Percentiles rank a stretch among this genome's conserved stretches.
These are phyloP conservation scores for Haliclystus octoradiatus DNA, from an alignment of 30 jellyfish, hydroid and myxozoan genomes.

Conservation along the genomic window DNA sequence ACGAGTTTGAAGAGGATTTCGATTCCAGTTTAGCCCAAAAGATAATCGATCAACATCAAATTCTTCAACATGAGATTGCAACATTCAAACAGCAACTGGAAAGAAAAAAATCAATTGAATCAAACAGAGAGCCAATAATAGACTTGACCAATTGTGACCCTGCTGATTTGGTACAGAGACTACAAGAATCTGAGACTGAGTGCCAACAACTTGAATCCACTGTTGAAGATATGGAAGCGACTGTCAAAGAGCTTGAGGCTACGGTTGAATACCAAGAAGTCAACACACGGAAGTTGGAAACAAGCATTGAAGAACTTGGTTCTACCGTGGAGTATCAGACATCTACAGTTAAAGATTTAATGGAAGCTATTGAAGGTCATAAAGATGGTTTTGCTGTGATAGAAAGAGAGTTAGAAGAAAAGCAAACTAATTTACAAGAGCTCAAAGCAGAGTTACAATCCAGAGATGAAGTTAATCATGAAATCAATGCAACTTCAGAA, in stretches of 20 bases:
- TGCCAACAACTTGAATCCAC: slow-evolving; percentile 29
- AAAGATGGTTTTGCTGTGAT: slow-evolving; percentile 51
- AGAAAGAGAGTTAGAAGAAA: slow-evolving; percentile 38
- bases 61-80: neutral
- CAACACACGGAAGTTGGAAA: slow-evolving; percentile 4
- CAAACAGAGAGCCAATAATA: neutral
- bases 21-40: neutral
- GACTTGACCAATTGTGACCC: neutral
- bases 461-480: no score
- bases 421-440: neutral
- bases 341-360: neutral
- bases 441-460: neutral
- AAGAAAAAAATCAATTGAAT: neutral
- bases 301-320: slow-evolving; percentile 9
- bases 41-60: neutral
- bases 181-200: neutral
- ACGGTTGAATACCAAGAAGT: slow-evolving; percentile 46
- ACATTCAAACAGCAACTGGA: neutral
- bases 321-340: neutral
- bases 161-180: neutral
- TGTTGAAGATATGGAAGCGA: slow-evolving; percentile 50
- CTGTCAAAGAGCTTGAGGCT: slow-evolving; percentile 61
- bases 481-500: no score
- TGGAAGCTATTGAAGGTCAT: slow-evolving; percentile 8
- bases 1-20: neutral